A percentile compares a stretch with the other conserved stretches of the same genome.
Conservation (phyloP, 2,797 vertebrate genomes). For the Darevskia nairensis region DNA sequence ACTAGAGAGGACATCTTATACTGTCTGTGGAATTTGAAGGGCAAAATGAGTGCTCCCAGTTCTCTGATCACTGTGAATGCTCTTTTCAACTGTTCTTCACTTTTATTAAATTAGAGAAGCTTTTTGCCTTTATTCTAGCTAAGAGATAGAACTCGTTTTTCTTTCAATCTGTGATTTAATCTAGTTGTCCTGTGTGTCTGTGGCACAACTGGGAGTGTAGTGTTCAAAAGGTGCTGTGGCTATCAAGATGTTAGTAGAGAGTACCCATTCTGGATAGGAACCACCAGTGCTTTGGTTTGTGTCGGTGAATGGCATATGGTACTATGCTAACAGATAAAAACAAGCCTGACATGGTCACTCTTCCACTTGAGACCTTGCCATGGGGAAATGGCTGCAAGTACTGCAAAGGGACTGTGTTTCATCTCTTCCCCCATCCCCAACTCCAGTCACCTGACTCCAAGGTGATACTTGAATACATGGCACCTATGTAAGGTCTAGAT, state of each 20-base stretch:
- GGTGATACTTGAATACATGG: not conserved
- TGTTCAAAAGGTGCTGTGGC: not conserved
- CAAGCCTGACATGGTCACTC: not conserved
- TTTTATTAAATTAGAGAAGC: not conserved
- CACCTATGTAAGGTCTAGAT: not conserved
- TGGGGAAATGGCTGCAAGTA: not conserved
- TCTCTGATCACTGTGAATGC: not conserved
- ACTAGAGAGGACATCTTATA: not conserved
- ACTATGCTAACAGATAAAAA: not conserved
- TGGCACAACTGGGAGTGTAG: not conserved
- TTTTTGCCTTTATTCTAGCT: not conserved
- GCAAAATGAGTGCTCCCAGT: not conserved
- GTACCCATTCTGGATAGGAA: not conserved
- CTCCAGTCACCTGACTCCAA: not conserved
- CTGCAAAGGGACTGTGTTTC: not conserved
- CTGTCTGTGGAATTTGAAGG: not conserved
- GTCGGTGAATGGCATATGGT: too few species aligned
- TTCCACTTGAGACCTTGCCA: not conserved
- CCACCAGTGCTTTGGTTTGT: not conserved
- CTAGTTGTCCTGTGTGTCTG: not conserved
- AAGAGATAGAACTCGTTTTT: not conserved
- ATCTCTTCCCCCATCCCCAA: not conserved
- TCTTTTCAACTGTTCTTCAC: not conserved
- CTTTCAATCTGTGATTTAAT: not conserved
- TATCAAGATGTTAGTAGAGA: not conserved